Base-by-base conservation (phyloP, 1,140 invertebrate species). In the Campoletis sonorensis region DNA sequence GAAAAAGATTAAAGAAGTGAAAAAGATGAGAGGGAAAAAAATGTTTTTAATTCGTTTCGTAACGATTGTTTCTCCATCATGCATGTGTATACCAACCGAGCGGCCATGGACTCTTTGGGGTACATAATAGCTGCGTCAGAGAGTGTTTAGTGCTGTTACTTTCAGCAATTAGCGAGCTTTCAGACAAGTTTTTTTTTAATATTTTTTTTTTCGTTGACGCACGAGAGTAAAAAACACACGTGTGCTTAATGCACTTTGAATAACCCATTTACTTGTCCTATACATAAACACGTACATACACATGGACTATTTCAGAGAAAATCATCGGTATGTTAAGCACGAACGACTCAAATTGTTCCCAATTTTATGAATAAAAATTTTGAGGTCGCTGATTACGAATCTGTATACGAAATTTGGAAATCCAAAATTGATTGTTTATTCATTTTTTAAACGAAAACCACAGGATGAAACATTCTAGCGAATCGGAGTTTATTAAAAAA, bases 31-130 rank as follows among this genome's bases (percentile, higher is more conserved):
- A 45, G 11, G 40, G 10, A 21, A 58, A 58, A 21, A 58, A 58
- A n/a, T n/a, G 54, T 58, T 58, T 58, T 23, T 23, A 18, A n/a
- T n/a, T 58, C 54, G 18, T n/a, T 58, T n/a, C 21, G 54, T 58
- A 58, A 58, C 18, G 54, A 58, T 58, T 58, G 54, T 58, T 58
- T 58, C 21, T 58, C 54, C 18, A 58, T 58, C 54, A 58, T 58
- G 54, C 18, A 58, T 58, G 10, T 23, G 21, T 18, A 58, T 58
- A 21, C 54, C 21, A 58, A 58, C 54, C 4, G 5, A 3, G 54
- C 54, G 21, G 21, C 5, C 54, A 58, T 33, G 30, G 40, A 11
- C 40, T 45, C 8, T 45, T 37, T 11, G 1, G 54, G 21, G 21
- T 58, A 58, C 54, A 58, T 58, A 58, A 58, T 58, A 58, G 21